Evolutionary conservation across 2,113 vertebrate genomes (phyloP), one percentile per base, ranked within the genome.

Genomic region (Perca fluviatilis): DNA sequence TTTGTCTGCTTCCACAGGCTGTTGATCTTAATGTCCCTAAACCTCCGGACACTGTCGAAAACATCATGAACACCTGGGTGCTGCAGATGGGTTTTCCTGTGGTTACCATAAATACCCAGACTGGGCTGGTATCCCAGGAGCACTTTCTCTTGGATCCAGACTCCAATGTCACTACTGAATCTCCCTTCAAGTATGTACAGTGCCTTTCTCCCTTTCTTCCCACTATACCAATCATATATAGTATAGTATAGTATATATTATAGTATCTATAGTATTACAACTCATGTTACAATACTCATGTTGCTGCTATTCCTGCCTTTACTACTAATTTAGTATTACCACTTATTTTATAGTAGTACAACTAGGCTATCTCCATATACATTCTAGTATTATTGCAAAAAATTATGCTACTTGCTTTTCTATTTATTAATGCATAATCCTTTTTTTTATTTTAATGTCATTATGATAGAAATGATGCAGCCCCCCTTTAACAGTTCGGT

Each of bases 61-160:
- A 89, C 1, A 98, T 99, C 91, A 98, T 99, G 97, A 96, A 98
- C 80, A 95, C 94, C 54, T 99, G 98, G 98, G 96, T 91, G 0
- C 95, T 97, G 80, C 98, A 99, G 92, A 99, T 98, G 97, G 98
- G 98, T 76, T 99, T 97, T 75, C 98, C 98, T 0, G 82, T 98
- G 77, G 88, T 99, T n/a, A 97, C 93, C 0, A 95, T 97, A 4
- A 0, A 99, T 61, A 97, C 97, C 1, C 0, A 0, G 0, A 90
- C 4, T 0, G 98, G 98, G 23, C 0, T 0, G 0, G 0, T 98
- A 61, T 71, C 0, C 25, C 98, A 99, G 92, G 0, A 88, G 7
- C 97, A 98, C 91, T 99, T 99, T 73, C 95, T 98, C 19, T 87
- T 98, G 36, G 94, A 98, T 80, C 85, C 94, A 0, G 49, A 66